A percentile compares a stretch with the other conserved stretches of the same genome.
phyloP scores from a whole-genome alignment of 1,140 invertebrate species.

The Hypothenemus hampei region DNA sequence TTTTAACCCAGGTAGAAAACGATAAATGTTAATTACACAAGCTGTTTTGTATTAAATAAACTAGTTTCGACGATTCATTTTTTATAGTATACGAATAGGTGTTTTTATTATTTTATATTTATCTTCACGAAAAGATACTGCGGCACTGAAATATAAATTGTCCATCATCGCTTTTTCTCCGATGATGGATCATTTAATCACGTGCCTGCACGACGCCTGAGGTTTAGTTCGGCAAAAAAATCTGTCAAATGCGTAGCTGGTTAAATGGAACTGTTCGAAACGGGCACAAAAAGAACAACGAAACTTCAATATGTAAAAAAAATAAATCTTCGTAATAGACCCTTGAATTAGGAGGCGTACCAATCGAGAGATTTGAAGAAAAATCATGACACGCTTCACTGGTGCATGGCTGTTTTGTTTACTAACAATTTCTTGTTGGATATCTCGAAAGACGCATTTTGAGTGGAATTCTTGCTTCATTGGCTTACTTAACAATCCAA shows the following conservation, averaged over 20 bases:
- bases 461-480: too few relatives aligned
- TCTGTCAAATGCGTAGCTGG: slow-evolving; percentile 26
- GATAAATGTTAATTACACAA: slow-evolving; percentile 3
- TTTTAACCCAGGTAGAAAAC: slow-evolving; percentile 25
- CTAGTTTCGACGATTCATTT: too few relatives aligned
- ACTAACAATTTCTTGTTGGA: slow-evolving; percentile 21
- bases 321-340: slow-evolving; percentile 23
- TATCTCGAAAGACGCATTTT: too few relatives aligned
- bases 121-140: too few relatives aligned
- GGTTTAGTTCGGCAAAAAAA: slow-evolving; percentile 22
- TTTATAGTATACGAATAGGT: too few relatives aligned
- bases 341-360: slow-evolving; percentile 16
- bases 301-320: slow-evolving; percentile 7
- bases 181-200: slow-evolving; percentile 27
- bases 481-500: too few relatives aligned
- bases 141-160: slow-evolving; percentile 15
- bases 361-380: slow-evolving; percentile 18
- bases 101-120: too few relatives aligned
- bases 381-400: slow-evolving; percentile 23
- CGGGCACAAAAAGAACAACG: slow-evolving; percentile 6
- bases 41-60: not conserved
- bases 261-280: slow-evolving; percentile 23
- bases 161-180: slow-evolving; percentile 3
- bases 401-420: slow-evolving; percentile 25
- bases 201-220: slow-evolving; percentile 20